Conservation (phyloP, 1,140 invertebrate species). For the Aphis gossypii region DNA sequence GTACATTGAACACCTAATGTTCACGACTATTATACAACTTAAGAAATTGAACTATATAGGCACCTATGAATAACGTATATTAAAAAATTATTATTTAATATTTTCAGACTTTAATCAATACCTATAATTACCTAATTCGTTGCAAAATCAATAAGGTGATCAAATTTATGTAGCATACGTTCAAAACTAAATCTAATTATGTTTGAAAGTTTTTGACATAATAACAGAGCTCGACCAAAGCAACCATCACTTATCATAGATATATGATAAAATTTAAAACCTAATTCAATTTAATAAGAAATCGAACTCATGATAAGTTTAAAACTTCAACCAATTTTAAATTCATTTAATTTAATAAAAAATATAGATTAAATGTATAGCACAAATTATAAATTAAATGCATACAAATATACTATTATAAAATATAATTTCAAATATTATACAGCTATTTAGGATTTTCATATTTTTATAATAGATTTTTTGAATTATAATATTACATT, state of each 20-base stretch:
- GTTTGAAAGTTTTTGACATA: neutral
- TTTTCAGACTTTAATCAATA: neutral
- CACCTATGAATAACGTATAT: neutral
- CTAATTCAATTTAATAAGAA: neutral
- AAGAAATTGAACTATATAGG: neutral
- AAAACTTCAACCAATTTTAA: neutral
- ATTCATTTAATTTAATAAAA: neutral
- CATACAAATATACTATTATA: neutral
- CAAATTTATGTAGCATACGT: neutral
- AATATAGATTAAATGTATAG: neutral
- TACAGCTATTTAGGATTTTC: neutral
- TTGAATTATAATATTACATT: neutral
- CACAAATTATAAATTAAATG: neutral
- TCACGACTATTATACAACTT: neutral
- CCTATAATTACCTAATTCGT: neutral
- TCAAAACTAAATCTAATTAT: neutral
- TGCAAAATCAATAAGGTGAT: neutral
- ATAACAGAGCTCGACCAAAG: neutral
- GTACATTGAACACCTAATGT: neutral
- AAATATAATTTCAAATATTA: neutral
- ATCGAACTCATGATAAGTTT: neutral
- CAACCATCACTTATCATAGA: neutral
- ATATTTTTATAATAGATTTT: slow-evolving; percentile 5
- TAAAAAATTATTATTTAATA: neutral
- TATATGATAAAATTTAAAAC: neutral